Base-by-base conservation (phyloP, 2,888 invertebrate genomes). In the Lasioglossum zephyrum region DNA sequence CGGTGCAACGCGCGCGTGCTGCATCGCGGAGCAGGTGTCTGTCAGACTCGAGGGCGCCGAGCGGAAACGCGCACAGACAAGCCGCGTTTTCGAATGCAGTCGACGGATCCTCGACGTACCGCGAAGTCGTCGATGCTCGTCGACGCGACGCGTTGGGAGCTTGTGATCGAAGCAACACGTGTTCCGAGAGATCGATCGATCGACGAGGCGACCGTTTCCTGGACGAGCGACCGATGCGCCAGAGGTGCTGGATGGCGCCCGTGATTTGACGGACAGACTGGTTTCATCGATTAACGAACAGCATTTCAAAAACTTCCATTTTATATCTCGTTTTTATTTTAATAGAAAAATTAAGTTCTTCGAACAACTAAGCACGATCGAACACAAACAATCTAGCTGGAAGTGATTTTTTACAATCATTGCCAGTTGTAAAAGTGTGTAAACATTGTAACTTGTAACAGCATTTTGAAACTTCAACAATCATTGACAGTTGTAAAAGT, bases 1-100 rank as follows among this genome's bases (percentile, higher is more conserved):
- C 13, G 76, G 75, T 76, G 60, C 22, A 16, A 22, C 22, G 49
- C 49, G 49, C 88, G 88, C 77, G 86, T 72, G 26, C 41, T 47
- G 81, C 87, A 87, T 85, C 69, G 73, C 26, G 26, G 69, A 75
- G 53, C 73, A 36, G 79, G 36, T 63, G 82, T 75, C 73, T 60
- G 84, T 44, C 79, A 70, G 69, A 44, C 77, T n/a, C 26, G 13
- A 39, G 57, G 77, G 63, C 66, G 79, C 39, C 18, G 70, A 79
- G 73, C 78, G 88, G 86, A 88, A 88, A 76, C 60, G 86, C 36
- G 36, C 36, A 31, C 31, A 5, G 73, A 31, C 36, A 3, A 36
- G 49, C 22, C 31, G 26, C 39, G 18, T 26, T 66, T 72, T n/a
- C 72, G 76, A 77, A 81, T 73, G 72, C 72, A 70, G 36, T 16